Evolutionary conservation across 2,888 invertebrate species (phyloP).

Genomic region (Sinopyrophorus schimmeli): DNA sequence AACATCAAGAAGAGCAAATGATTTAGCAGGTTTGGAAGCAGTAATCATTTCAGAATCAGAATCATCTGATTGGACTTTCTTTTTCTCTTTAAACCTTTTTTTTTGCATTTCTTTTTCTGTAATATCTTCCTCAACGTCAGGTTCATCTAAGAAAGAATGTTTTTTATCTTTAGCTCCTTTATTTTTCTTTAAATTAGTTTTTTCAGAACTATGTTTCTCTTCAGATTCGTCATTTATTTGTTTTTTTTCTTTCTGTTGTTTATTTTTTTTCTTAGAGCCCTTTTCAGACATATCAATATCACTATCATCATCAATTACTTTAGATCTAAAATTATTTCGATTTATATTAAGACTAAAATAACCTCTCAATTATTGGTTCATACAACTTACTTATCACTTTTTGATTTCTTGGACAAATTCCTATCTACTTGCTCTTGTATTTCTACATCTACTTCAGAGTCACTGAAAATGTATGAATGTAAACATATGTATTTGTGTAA

Average conservation of each 20-base stretch:
- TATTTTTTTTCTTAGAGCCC: constrained; percentile 38
- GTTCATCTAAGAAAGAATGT: constrained; percentile 53
- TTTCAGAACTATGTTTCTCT: constrained; percentile 41
- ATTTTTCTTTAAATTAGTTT: constrained; percentile 39
- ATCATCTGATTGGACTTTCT: constrained; percentile 46
- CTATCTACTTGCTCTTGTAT: constrained; percentile 46
- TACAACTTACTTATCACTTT: constrained; percentile 41
- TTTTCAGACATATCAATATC: constrained; percentile 35
- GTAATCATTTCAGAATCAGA: constrained; percentile 51
- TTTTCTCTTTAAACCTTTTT: constrained; percentile 47
- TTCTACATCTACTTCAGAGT: constrained; percentile 60
- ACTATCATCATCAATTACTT: constrained; percentile 36
- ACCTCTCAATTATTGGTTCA: background rate
- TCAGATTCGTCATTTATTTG: constrained; percentile 49
- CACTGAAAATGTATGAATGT: constrained; percentile 58
- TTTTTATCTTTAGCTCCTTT: constrained; percentile 51
- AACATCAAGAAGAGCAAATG: constrained; percentile 69
- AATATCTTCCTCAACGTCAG: constrained; percentile 44
- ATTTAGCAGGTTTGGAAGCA: constrained; percentile 54
- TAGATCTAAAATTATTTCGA: too few species aligned
- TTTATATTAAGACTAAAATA: background rate
- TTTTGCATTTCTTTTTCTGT: constrained; percentile 48
- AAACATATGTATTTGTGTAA: constrained; percentile 24
- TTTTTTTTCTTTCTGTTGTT: constrained; percentile 49
- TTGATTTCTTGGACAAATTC: constrained; percentile 46